Conservation (phyloP, 1,140 invertebrate genomes). For the Carposina sasakii region DNA sequence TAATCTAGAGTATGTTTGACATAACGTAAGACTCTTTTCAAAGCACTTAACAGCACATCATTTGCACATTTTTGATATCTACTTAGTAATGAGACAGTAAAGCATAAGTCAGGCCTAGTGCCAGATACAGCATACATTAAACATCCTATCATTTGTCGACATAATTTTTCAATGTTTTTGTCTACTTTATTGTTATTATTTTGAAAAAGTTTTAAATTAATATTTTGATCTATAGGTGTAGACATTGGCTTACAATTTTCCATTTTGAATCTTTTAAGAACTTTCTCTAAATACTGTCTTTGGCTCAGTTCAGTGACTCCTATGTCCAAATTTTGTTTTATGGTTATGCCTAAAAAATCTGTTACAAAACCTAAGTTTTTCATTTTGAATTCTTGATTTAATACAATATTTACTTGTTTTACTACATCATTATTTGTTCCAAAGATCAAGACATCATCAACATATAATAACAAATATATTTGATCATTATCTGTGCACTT, state of each 20-base stretch:
- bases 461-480: constrained; percentile 33
- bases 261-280: constrained; percentile 29
- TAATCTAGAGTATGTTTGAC: constrained; percentile 19
- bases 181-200: constrained; percentile 13
- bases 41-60: constrained; percentile 16
- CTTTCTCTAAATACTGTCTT: constrained; percentile 26
- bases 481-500: constrained; percentile 8
- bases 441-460: constrained; percentile 37
- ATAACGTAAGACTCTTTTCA: constrained; percentile 34
- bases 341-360: constrained; percentile 28
- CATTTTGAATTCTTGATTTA: constrained; percentile 6
- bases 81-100: constrained; percentile 30
- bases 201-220: too few species aligned
- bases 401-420: not conserved
- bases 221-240: constrained; percentile 16
- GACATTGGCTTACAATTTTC: constrained; percentile 6
- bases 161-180: constrained; percentile 22
- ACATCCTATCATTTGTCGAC: constrained; percentile 31
- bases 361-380: constrained; percentile 9
- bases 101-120: constrained; percentile 33
- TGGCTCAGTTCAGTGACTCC: constrained; percentile 24
- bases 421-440: constrained; percentile 18
- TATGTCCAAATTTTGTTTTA: constrained; percentile 19
- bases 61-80: constrained; percentile 30
- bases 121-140: constrained; percentile 34